Evolutionary conservation across 1,140 invertebrate genomes (phyloP), one percentile per base, ranked within the genome.

Genomic region (Uloborus diversus): DNA sequence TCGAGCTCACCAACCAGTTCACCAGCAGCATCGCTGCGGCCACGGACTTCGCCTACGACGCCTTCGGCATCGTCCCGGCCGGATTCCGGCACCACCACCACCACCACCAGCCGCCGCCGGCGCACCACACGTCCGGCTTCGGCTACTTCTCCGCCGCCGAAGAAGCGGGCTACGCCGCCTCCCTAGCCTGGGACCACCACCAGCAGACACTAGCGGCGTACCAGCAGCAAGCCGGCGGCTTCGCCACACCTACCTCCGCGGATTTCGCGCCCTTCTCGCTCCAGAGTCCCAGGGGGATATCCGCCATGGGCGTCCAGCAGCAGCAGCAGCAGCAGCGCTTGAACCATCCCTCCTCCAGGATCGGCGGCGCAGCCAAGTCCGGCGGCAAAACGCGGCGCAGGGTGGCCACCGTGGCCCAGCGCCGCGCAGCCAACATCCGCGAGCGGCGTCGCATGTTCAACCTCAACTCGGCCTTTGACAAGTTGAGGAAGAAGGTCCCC

Each of bases 381-480:
- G n/a, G n/a, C n/a, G n/a, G n/a, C n/a, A 82, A 82, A 42, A 92
- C 94, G 0, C 89, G 95, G 5, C 90, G 95, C 2, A 90, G 95
- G 25, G 94, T 96, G 1, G 95, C 95, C 0, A 95, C 95, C 0
- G 90, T 96, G 79, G 95, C 94, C 0, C 95, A 97, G 85, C 88
- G 95, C 42, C 88, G 94, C 69, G 96, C 96, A 0, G 96, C 96
- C 17, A 98, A 98, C 87, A 96, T 98, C 81, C 91, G 97, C 0
- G 97, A 99, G 86, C 88, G 97, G 69, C 90, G 96, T 57, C 89
- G 97, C 82, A 99, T 99, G 96, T 96, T 97, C 85, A 98, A 98
- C 87, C 89, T 99, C 56, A 99, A 99, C 86, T 96, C 97, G 85
- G 97, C 97, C 3, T 99, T 99, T 85, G 96, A 99, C 84, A 95